A percentile compares a stretch with the other conserved stretches of the same genome.
Evolutionary conservation across 2,113 vertebrate genomes (phyloP).

Genomic region (Panthera tigris): DNA sequence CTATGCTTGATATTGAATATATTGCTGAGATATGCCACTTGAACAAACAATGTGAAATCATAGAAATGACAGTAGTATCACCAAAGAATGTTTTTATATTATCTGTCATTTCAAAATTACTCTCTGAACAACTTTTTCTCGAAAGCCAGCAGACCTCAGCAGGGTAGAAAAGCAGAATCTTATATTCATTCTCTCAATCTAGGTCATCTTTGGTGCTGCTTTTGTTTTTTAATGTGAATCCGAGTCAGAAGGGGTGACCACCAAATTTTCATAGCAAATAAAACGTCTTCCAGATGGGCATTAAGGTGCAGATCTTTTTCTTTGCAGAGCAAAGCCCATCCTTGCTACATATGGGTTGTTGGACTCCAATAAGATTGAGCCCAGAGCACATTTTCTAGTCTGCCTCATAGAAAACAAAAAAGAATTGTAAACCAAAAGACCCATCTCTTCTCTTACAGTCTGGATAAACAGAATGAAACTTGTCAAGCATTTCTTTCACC

Average conservation of each 20-base stretch:
- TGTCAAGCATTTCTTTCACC: neutral
- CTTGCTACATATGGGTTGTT: neutral
- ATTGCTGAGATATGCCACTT: neutral
- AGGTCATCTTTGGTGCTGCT: neutral
- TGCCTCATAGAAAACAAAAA: neutral
- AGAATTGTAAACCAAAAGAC: neutral
- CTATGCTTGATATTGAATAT: neutral
- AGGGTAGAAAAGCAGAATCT: neutral
- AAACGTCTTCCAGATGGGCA: neutral
- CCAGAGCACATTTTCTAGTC: neutral
- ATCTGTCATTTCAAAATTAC: neutral
- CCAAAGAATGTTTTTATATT: neutral
- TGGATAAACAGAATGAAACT: slow-evolving; percentile 25
- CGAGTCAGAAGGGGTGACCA: neutral
- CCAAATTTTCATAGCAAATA: neutral
- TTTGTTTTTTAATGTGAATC: neutral
- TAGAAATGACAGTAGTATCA: neutral
- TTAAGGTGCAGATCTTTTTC: neutral
- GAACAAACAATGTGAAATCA: neutral
- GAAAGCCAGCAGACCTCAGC: neutral
- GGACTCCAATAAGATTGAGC: neutral
- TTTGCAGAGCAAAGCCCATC: neutral
- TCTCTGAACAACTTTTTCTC: neutral
- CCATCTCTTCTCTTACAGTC: neutral
- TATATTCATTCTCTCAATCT: neutral